Conservation (phyloP, 2,797 vertebrate genomes). For the Emydoidea blandingii region DNA sequence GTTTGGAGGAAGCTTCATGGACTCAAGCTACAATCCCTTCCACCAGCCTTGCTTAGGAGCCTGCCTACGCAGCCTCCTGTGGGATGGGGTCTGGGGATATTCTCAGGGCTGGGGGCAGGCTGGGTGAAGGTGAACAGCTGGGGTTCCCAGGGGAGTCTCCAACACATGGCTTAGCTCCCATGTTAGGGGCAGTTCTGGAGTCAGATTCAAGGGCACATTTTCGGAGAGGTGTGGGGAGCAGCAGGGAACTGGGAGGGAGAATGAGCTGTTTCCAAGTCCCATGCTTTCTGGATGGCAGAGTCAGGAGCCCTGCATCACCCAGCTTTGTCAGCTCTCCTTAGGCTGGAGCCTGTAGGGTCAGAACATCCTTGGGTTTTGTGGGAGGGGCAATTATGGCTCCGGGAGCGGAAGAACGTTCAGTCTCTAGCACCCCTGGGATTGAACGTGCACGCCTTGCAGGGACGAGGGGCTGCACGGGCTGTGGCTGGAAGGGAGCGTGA, state of each 20-base stretch:
- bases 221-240: neutral
- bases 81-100: neutral
- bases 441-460: neutral
- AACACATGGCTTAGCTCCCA: neutral
- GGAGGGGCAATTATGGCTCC: no score
- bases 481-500: neutral
- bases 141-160: neutral
- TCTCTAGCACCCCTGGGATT: neutral
- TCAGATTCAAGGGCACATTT: neutral
- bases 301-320: no score
- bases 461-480: neutral
- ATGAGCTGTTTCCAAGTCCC: neutral
- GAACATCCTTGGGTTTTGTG: neutral
- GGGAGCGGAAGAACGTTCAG: neutral
- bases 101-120: no score
- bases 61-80: neutral
- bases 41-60: neutral
- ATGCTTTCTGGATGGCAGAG: neutral
- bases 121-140: neutral
- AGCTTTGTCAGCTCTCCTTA: neutral
- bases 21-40: neutral
- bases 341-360: no score
- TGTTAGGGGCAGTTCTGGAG: neutral
- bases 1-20: neutral
- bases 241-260: neutral